These are phyloP conservation scores for Drosophila ananassae DNA, from an alignment of 1,140 invertebrate genomes.

Conservation along the genomic window DNA sequence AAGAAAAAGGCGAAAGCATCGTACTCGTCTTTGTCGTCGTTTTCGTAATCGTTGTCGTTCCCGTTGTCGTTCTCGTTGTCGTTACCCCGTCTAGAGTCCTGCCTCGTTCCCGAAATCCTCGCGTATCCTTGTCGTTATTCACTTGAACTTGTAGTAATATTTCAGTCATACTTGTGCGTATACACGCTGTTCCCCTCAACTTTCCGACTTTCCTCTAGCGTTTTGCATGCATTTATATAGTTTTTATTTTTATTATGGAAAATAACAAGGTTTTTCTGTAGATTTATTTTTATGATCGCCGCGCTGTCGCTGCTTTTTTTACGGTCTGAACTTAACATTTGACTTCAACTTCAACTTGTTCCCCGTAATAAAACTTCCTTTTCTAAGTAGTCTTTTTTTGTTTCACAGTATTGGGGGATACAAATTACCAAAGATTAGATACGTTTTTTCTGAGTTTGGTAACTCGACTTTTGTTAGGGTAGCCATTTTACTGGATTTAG, in stretches of 20 bases:
- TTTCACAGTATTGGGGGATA: conserved; percentile 18
- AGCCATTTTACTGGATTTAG: conserved; percentile 12
- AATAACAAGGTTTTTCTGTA: conserved; percentile 75
- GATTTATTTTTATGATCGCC: conserved; percentile 67
- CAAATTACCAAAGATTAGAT: conserved; percentile 57
- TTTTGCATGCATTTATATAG: conserved; percentile 69
- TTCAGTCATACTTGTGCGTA: conserved; percentile 48
- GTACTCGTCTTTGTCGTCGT: conserved; percentile 36
- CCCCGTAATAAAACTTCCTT: conserved; percentile 47
- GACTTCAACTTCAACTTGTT: conserved; percentile 47
- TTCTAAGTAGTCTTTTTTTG: conserved; percentile 16
- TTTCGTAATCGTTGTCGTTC: conserved; percentile 33
- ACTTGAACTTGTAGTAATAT: conserved; percentile 76
- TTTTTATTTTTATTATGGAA: conserved; percentile 78
- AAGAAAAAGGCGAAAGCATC: conserved; percentile 42
- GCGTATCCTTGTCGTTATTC: conserved; percentile 62
- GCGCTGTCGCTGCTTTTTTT: conserved; percentile 44
- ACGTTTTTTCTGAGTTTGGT: conserved; percentile 25
- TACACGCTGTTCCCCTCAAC: conserved; percentile 2
- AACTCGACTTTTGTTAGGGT: conserved; percentile 56
- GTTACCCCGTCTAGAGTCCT: conserved; percentile 19
- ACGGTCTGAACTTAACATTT: conserved; percentile 55
- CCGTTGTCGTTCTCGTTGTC: conserved; percentile 25
- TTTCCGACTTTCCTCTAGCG: conserved; percentile 9
- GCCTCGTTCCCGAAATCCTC: conserved; percentile 2